Conservation (phyloP, 2,888 invertebrate genomes). For the Tenthredo amoena region DNA sequence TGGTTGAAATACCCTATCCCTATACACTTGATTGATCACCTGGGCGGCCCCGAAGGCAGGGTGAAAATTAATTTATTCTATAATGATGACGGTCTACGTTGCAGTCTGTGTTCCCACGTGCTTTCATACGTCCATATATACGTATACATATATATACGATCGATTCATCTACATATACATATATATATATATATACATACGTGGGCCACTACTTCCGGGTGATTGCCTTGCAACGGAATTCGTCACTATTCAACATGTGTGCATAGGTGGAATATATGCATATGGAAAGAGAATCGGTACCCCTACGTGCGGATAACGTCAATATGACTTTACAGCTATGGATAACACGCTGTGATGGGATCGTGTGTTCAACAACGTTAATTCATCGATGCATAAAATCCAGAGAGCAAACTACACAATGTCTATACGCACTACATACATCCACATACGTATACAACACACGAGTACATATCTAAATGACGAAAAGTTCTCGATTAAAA, state of each 20-base stretch:
- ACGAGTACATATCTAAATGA: background rate
- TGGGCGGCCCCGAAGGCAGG: slow-evolving; percentile 4
- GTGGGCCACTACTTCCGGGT: background rate
- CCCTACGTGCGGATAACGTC: background rate
- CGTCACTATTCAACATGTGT: background rate
- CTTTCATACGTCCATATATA: background rate
- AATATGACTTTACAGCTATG: background rate
- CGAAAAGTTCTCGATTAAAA: slow-evolving; percentile 2
- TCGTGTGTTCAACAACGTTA: slow-evolving; percentile 2
- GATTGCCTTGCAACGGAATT: slow-evolving; percentile 2
- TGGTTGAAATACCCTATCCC: background rate
- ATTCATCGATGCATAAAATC: background rate
- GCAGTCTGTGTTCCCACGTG: background rate
- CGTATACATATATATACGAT: no score
- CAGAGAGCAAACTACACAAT: background rate
- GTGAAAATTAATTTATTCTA: slow-evolving; percentile 18
- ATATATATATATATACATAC: no score
- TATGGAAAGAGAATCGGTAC: background rate
- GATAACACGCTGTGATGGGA: slow-evolving; percentile 2
- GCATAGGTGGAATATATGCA: background rate
- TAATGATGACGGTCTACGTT: background rate
- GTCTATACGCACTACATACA: background rate
- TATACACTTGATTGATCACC: slow-evolving; percentile 63
- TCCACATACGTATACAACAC: background rate
- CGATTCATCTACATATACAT: no score